A percentile compares a stretch with the other conserved stretches of the same genome.
These are phyloP conservation scores for Pachyuromys duprasi DNA, from an alignment of 2,797 vertebrate genomes.

Conservation along the genomic window DNA sequence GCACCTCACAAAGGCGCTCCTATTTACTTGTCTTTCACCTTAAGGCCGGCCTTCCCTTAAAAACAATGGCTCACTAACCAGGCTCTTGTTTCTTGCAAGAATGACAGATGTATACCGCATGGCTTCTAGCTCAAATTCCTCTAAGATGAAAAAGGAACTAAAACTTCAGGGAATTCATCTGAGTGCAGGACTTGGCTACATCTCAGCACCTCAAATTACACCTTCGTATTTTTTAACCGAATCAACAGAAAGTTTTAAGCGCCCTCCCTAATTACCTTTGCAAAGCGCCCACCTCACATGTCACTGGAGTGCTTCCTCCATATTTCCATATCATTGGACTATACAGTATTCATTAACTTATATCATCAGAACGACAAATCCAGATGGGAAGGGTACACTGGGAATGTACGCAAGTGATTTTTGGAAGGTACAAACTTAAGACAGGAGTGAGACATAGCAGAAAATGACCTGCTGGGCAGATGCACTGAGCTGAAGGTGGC, in stretches of 20 bases:
- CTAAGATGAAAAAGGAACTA: neutral
- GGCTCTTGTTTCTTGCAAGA: slow-evolving; percentile 32
- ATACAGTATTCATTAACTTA: slow-evolving; percentile 37
- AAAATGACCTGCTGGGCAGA: neutral
- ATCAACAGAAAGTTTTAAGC: slow-evolving; percentile 48
- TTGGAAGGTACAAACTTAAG: neutral
- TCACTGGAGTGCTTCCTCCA: neutral
- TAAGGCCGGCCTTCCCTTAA: neutral
- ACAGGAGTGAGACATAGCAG: neutral
- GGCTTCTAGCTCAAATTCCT: slow-evolving; percentile 39
- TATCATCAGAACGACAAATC: slow-evolving; percentile 52
- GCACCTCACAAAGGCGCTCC: neutral
- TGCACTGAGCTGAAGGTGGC: neutral
- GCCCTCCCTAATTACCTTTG: neutral
- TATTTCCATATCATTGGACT: slow-evolving; percentile 15
- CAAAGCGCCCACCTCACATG: slow-evolving; percentile 44
- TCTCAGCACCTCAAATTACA: neutral
- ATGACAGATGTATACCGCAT: neutral
- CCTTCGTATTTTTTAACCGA: neutral
- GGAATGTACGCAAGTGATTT: slow-evolving; percentile 11
- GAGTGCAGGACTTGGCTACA: neutral
- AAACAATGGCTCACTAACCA: neutral
- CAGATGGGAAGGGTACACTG: slow-evolving; percentile 9
- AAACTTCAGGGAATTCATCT: slow-evolving; percentile 13
- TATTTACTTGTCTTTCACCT: neutral